Evolutionary conservation across 2,113 vertebrate species (phyloP).

Genomic region (Aythya baeri): DNA sequence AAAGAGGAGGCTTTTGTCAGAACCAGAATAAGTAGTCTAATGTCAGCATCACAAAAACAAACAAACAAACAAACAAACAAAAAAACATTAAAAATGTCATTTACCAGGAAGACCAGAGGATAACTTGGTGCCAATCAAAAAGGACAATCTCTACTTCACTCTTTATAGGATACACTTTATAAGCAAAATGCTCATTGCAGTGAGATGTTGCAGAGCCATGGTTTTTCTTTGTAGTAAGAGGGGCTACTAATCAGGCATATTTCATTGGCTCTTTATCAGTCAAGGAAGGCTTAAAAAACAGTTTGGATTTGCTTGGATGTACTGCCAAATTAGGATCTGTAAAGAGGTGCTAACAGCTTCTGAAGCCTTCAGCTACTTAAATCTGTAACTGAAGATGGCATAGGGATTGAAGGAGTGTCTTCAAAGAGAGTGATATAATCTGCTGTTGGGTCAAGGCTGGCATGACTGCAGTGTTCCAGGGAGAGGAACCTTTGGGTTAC

Average conservation of each 20-base stretch:
- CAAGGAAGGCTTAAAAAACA: not conserved
- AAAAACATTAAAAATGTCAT: not conserved
- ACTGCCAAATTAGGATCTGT: not conserved
- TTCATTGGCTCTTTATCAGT: not conserved
- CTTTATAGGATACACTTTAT: not conserved
- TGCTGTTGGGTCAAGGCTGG: not conserved
- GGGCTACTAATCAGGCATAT: not conserved
- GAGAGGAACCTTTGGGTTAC: not conserved
- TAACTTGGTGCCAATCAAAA: not conserved
- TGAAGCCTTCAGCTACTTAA: not conserved
- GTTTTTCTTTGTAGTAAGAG: not conserved
- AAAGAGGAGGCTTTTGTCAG: not conserved
- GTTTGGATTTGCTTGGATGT: not conserved
- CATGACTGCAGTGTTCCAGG: not conserved
- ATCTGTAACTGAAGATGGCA: not conserved
- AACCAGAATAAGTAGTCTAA: not conserved
- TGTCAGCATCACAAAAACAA: not conserved
- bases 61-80: not conserved
- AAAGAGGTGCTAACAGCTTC: not conserved
- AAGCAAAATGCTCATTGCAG: not conserved
- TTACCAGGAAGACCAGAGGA: not conserved
- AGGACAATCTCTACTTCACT: not conserved
- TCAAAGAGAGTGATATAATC: not conserved
- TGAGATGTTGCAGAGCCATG: not conserved
- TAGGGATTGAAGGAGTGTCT: not conserved